Evolutionary conservation across 2,888 invertebrate species (phyloP).

Genomic region (Erebia aethiops): DNA sequence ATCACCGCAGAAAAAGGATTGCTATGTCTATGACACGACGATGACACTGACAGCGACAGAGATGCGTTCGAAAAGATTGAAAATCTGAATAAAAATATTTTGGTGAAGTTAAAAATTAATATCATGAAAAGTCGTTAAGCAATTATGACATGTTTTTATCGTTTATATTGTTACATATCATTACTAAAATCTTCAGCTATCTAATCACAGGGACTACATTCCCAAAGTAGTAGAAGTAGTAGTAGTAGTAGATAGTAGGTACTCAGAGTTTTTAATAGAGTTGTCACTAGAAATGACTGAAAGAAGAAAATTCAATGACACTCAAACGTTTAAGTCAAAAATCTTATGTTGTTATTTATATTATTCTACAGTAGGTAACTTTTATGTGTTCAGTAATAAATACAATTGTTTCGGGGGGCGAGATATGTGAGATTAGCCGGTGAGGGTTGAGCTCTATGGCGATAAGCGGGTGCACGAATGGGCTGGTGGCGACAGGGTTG

Average conservation of each 20-base stretch:
- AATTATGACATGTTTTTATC: no score
- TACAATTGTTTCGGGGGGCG: conserved; percentile 1
- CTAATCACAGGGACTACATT: no score
- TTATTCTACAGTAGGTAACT: background rate
- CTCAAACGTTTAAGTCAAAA: background rate
- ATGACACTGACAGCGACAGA: background rate
- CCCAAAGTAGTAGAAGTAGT: no score
- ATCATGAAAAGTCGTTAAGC: no score
- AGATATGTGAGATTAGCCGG: conserved; percentile 31
- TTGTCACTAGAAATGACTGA: background rate
- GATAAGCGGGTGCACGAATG: conserved; percentile 58
- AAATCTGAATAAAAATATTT: no score
- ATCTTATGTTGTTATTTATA: conserved; percentile 6
- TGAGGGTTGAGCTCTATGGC: conserved; percentile 50
- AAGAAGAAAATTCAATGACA: conserved; percentile 2
- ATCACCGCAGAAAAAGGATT: no score
- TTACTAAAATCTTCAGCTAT: no score
- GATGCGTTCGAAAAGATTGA: background rate
- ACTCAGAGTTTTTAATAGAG: background rate
- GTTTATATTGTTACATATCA: no score
- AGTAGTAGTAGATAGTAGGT: no score
- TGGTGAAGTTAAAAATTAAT: no score
- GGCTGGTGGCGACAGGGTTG: conserved; percentile 57
- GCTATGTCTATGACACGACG: background rate
- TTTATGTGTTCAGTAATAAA: background rate